Percentiles rank a stretch among this genome's conserved stretches.
phyloP scores from a whole-genome alignment of 2,797 vertebrate species.

The Buceros bicornis region DNA sequence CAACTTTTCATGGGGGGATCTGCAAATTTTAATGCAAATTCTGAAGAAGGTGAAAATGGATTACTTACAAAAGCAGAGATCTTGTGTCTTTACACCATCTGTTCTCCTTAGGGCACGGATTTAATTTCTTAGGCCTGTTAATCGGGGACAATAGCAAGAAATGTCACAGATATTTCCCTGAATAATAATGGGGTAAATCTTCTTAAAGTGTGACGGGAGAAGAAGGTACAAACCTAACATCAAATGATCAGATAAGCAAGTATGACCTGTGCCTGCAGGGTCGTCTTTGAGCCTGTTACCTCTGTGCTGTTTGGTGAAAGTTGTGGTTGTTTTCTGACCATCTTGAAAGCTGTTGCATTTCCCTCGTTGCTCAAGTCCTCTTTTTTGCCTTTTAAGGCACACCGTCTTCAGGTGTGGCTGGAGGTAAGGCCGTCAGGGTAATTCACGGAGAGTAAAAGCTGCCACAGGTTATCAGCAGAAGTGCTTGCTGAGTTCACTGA shows the following conservation, averaged over 20 bases:
- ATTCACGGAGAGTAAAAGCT: constrained; percentile 30
- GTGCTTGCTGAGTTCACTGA: constrained; percentile 3
- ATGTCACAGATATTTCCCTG: not conserved
- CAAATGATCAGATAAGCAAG: not conserved
- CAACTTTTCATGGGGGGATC: not conserved
- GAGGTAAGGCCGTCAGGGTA: not conserved
- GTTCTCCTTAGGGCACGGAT: not conserved
- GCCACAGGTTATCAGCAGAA: constrained; percentile 26
- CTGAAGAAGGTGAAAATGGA: not conserved
- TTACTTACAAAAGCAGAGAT: not conserved
- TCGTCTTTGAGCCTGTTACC: not conserved
- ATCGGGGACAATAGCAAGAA: not conserved
- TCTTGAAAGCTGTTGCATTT: not conserved
- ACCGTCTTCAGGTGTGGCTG: constrained; percentile 8
- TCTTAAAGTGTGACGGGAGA: not conserved
- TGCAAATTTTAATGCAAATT: not conserved
- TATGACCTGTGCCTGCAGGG: not conserved
- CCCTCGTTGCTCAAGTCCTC: not conserved
- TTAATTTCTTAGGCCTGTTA: not conserved
- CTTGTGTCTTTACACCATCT: not conserved
- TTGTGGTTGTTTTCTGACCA: not conserved
- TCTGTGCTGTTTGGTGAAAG: not conserved
- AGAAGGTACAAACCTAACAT: not conserved
- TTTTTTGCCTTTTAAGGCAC: not conserved
- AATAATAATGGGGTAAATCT: not conserved